Base-by-base conservation (phyloP, 2,888 invertebrate species). In the Gortyna flavago region DNA sequence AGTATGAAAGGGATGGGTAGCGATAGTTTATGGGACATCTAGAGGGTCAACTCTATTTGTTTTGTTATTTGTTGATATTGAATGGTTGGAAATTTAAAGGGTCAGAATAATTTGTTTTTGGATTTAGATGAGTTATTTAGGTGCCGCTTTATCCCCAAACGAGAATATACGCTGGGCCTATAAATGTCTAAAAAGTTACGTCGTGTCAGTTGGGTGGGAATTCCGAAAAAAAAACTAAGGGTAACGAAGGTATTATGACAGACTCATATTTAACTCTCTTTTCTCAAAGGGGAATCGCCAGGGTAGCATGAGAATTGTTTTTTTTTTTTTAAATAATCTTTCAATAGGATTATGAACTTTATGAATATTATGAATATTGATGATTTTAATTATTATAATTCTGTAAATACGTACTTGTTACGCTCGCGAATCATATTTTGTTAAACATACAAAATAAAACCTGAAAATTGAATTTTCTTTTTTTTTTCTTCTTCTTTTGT, bases 21-120 rank as follows among this genome's bases (percentile, higher is more conserved):
- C 74, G 25, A 77, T 85, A 85, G 85, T 85, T 85, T 85, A 85
- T 74, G 78, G 21, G 86, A 83, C 69, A 72, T 86, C 72, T 78
- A 85, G 74, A 81, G 80, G 84, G 82, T 84, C 72, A 41, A 79
- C n/a, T 70, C 75, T 73, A 85, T 87, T 86, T 87, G 86, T 87
- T 84, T 77, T 32, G 70, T 79, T 79, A 86, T 83, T 83, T 78
- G 80, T 75, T 79, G 69, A 67, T 78, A 85, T 85, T 82, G 84
- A 84, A 85, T 82, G 75, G 79, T 62, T 71, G 29, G 35, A 76
- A 84, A 79, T 85, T 79, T 73, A 79, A 82, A 85, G 79, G 84
- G 79, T 73, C 64, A 51, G 72, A 61, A 79, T 75, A 79, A 85
- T 85, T 84, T 79, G 79, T 66, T 82, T 82, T 75, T 16, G 73